Conservation (phyloP, 2,113 vertebrate species). For the Rhipidura dahli region DNA sequence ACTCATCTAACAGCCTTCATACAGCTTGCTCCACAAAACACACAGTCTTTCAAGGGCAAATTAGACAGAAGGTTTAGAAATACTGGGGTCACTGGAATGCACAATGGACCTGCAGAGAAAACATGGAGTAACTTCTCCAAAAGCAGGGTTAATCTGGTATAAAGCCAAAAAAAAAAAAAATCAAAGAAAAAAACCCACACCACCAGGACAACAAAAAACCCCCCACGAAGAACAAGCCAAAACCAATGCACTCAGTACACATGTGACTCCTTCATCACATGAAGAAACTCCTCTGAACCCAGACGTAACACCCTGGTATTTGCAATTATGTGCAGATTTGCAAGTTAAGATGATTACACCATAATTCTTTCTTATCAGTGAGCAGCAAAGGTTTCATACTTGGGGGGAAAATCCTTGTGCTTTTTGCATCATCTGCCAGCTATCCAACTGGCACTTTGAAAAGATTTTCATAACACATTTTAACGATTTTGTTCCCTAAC, state of each 20-base stretch:
- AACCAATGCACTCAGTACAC: neutral
- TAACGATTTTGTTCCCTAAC: neutral
- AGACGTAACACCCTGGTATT: neutral
- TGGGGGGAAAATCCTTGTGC: neutral
- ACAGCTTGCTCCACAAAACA: neutral
- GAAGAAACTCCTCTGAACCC: neutral
- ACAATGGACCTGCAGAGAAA: neutral
- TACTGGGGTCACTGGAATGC: neutral
- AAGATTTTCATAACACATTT: neutral
- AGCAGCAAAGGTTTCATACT: neutral
- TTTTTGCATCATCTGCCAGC: neutral
- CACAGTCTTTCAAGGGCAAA: neutral
- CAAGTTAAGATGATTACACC: neutral
- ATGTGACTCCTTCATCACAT: neutral
- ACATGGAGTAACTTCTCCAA: neutral
- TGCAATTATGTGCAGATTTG: neutral
- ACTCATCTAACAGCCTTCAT: neutral
- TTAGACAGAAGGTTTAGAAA: neutral
- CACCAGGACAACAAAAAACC: neutral
- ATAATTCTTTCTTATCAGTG: neutral
- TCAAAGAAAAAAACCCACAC: neutral
- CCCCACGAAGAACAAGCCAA: neutral
- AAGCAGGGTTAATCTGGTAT: neutral
- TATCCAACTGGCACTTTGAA: neutral
- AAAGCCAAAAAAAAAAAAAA: neutral